phyloP scores from a whole-genome alignment of 2,888 invertebrate genomes.

The Machimus atricapillus region DNA sequence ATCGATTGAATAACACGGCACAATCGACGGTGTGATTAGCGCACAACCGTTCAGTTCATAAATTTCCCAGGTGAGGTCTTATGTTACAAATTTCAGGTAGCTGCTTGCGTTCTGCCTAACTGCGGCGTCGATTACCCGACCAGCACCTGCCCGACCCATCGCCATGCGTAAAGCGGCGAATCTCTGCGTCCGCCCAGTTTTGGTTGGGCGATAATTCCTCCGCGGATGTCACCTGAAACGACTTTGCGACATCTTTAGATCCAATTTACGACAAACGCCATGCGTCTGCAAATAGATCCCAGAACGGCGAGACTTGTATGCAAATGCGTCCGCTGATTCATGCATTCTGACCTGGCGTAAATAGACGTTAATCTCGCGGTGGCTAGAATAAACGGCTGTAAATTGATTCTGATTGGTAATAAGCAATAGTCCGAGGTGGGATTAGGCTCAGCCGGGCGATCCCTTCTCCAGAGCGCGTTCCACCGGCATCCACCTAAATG shows the following conservation, averaged over 20 bases:
- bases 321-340: slow-evolving; percentile 12
- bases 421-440: slow-evolving; percentile 2
- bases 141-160: not conserved
- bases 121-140: not conserved
- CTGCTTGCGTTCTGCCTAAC: not conserved
- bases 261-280: slow-evolving; percentile 10
- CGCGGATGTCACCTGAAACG: not conserved
- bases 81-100: not conserved
- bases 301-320: slow-evolving; percentile 19
- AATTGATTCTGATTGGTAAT: slow-evolving; percentile 34
- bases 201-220: not conserved
- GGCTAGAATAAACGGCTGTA: slow-evolving; percentile 16
- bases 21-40: not conserved
- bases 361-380: not conserved
- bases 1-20: not conserved
- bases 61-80: not conserved
- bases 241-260: slow-evolving; percentile 8
- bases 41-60: not conserved
- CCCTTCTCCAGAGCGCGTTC: not conserved
- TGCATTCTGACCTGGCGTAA: slow-evolving; percentile 15
- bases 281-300: not conserved
- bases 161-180: not conserved
- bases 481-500: not conserved
- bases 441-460: not conserved
- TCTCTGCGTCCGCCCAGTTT: not conserved